Evolutionary conservation across 2,797 vertebrate genomes (phyloP).

Genomic region (Pagetopsis macropterus): DNA sequence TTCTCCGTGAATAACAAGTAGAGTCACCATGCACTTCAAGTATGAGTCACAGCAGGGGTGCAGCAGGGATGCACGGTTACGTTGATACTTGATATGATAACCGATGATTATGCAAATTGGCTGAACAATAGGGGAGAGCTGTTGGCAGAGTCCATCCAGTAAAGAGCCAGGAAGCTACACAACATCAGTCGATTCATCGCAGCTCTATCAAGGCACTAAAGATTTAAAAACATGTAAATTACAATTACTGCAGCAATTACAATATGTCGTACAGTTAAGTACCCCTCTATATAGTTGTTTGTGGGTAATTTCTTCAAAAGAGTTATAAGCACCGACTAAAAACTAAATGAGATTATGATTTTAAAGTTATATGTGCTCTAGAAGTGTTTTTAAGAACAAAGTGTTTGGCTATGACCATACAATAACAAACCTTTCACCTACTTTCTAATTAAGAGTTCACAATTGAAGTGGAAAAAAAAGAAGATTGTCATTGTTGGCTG

Average conservation of each 20-base stretch:
- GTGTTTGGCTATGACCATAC: background rate
- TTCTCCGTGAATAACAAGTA: background rate
- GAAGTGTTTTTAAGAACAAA: background rate
- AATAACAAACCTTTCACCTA: background rate
- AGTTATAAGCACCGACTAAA: background rate
- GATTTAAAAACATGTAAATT: constrained; percentile 3
- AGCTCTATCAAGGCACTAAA: constrained; percentile 1
- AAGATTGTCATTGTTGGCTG: background rate
- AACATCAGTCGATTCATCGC: constrained; percentile 3
- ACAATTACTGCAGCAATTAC: too few species aligned
- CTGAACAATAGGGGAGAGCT: constrained; percentile 27
- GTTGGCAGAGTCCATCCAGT: constrained; percentile 43
- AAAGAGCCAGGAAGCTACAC: constrained; percentile 20
- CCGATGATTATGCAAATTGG: constrained; percentile 9
- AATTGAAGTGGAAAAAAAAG: constrained; percentile 7
- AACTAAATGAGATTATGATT: background rate
- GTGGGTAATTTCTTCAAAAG: background rate
- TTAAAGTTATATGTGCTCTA: background rate
- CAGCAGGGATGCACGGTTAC: background rate
- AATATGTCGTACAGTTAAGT: background rate
- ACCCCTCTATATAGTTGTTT: background rate
- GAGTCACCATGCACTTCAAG: constrained; percentile 1
- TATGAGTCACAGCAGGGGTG: constrained; percentile 13
- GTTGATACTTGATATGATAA: background rate
- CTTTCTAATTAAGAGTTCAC: background rate